Evolutionary conservation across 2,797 vertebrate genomes (phyloP).

Genomic region (Squalus acanthias): DNA sequence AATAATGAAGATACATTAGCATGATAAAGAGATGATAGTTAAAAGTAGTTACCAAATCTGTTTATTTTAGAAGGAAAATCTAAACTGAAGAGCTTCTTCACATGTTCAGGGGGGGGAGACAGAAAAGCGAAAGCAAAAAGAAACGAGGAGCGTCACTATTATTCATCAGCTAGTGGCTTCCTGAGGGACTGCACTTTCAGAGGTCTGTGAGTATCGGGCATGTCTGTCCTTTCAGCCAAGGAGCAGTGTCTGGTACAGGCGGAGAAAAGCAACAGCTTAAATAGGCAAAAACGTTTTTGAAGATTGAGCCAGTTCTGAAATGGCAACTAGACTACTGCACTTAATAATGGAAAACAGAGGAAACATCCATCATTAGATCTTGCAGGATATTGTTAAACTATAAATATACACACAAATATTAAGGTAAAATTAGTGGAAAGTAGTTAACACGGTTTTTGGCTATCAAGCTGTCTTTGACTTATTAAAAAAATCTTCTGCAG

Average conservation of each 20-base stretch:
- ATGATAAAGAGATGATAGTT: background rate
- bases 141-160: background rate
- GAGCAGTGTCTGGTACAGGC: background rate
- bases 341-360: background rate
- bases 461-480: background rate
- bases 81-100: background rate
- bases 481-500: background rate
- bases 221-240: background rate
- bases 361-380: background rate
- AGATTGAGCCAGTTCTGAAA: background rate
- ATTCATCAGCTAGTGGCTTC: background rate
- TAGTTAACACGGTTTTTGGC: background rate
- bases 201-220: background rate
- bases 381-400: background rate
- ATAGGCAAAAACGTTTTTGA: background rate
- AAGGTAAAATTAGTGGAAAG: background rate
- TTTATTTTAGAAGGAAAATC: background rate
- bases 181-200: background rate
- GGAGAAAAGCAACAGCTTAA: background rate
- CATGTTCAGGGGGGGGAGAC: background rate
- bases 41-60: background rate
- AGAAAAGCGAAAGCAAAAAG: rapidly evolving
- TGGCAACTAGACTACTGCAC: background rate
- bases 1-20: background rate
- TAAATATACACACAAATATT: no score